phyloP scores from a whole-genome alignment of 2,888 invertebrate species.

The Petrophora chlorosata region DNA sequence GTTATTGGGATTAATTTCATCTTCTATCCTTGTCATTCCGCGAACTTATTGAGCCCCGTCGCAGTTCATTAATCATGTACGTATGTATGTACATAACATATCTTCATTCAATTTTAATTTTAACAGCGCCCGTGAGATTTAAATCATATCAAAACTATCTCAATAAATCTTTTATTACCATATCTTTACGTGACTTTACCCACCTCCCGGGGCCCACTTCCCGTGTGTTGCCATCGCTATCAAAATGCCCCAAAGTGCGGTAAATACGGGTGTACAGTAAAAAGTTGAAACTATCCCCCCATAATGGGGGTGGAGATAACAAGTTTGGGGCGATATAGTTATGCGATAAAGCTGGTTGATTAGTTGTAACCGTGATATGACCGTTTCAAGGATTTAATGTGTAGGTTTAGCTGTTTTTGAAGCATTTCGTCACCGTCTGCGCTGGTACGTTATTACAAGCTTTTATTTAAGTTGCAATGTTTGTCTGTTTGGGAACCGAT shows the following conservation, averaged over 20 bases:
- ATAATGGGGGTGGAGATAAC: slow-evolving; percentile 8
- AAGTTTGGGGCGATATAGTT: neutral
- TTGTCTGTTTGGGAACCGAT: too few relatives aligned
- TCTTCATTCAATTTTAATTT: neutral
- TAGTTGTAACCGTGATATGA: neutral
- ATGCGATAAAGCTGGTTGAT: neutral
- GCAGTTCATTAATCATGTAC: too few relatives aligned
- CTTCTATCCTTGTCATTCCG: too few relatives aligned
- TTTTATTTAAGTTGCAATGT: too few relatives aligned
- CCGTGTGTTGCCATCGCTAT: slow-evolving; percentile 10
- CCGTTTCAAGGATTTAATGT: neutral
- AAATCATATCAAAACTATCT: neutral
- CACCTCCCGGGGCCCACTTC: too few relatives aligned
- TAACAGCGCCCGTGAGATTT: neutral
- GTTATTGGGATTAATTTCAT: too few relatives aligned
- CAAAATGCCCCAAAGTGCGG: slow-evolving; percentile 8
- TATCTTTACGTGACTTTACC: slow-evolving; percentile 2
- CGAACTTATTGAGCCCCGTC: too few relatives aligned
- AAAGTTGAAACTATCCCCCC: slow-evolving; percentile 16
- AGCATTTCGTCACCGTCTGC: too few relatives aligned
- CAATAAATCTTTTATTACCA: slow-evolving; percentile 4
- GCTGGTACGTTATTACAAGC: too few relatives aligned
- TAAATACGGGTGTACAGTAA: slow-evolving; percentile 12
- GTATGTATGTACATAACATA: too few relatives aligned
- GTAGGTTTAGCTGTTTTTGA: too few relatives aligned